Evolutionary conservation across 1,140 invertebrate genomes (phyloP).

Genomic region (Heliconius nattereri): DNA sequence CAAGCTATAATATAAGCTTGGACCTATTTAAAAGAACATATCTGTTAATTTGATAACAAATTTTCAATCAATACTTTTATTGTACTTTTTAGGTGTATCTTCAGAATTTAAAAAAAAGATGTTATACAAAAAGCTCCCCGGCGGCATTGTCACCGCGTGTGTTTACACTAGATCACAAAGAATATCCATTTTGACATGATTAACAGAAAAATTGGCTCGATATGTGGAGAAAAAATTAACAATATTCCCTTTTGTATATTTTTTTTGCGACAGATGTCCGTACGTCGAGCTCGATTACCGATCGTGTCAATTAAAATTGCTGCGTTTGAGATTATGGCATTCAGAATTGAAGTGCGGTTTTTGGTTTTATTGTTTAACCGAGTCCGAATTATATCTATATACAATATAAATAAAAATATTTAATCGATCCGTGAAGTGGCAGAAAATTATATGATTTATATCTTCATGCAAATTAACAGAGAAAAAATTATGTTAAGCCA

Average conservation of each 20-base stretch:
- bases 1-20: too few species aligned
- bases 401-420: not conserved
- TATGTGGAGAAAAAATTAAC: conserved; percentile 43
- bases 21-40: too few species aligned
- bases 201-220: conserved; percentile 69
- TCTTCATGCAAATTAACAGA: too few species aligned
- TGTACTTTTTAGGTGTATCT: not conserved
- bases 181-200: conserved; percentile 64
- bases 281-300: conserved; percentile 42
- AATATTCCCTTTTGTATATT: conserved; percentile 37
- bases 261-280: conserved; percentile 48
- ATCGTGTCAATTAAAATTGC: conserved; percentile 41
- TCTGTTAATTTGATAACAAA: too few species aligned
- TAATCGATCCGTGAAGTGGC: not conserved
- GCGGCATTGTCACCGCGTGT: conserved; percentile 57
- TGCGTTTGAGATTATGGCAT: conserved; percentile 42
- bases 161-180: conserved; percentile 65
- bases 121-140: conserved; percentile 15
- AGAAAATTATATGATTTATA: too few species aligned
- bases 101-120: not conserved
- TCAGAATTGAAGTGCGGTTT: conserved; percentile 24
- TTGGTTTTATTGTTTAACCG: conserved; percentile 8
- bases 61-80: not conserved
- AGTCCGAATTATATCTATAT: not conserved
- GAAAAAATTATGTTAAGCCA: too few species aligned